Conservation (phyloP, 2,113 vertebrate species). For the Poecile atricapillus region DNA sequence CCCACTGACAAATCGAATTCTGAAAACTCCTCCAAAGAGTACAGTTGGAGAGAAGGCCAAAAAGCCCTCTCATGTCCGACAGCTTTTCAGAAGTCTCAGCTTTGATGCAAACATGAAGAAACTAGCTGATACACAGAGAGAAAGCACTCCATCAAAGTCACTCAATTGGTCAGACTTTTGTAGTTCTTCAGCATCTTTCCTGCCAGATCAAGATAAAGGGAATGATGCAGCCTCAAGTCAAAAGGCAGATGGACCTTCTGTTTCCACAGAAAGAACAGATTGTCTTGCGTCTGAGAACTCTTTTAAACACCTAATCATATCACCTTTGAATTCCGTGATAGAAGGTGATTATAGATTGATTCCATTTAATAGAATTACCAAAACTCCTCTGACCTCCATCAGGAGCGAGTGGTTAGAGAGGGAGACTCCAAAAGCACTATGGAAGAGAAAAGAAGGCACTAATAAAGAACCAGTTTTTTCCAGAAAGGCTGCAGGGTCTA, state of each 20-base stretch:
- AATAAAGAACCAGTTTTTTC: slow-evolving; percentile 25
- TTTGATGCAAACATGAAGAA: slow-evolving; percentile 74
- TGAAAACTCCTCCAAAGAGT: slow-evolving; percentile 73
- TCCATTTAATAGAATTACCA: slow-evolving; percentile 37
- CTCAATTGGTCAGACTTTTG: slow-evolving; percentile 45
- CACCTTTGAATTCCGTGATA: slow-evolving; percentile 35
- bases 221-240: slow-evolving; percentile 41
- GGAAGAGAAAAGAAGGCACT: slow-evolving; percentile 50
- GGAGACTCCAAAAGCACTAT: slow-evolving; percentile 48
- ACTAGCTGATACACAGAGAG: slow-evolving; percentile 24
- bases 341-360: slow-evolving; percentile 39
- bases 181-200: slow-evolving; percentile 38
- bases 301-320: slow-evolving; percentile 45
- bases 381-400: slow-evolving; percentile 1
- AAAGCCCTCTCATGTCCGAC: slow-evolving; percentile 67
- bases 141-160: slow-evolving; percentile 38
- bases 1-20: slow-evolving; percentile 76
- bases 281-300: slow-evolving; percentile 39
- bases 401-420: slow-evolving; percentile 18
- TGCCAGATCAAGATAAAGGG: slow-evolving; percentile 25
- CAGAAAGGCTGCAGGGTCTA: slow-evolving; percentile 11
- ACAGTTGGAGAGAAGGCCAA: slow-evolving; percentile 31
- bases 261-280: slow-evolving; percentile 40
- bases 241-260: slow-evolving; percentile 38
- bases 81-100: slow-evolving; percentile 80